phyloP scores from a whole-genome alignment of 2,888 invertebrate species.

The Chirona hameri region DNA sequence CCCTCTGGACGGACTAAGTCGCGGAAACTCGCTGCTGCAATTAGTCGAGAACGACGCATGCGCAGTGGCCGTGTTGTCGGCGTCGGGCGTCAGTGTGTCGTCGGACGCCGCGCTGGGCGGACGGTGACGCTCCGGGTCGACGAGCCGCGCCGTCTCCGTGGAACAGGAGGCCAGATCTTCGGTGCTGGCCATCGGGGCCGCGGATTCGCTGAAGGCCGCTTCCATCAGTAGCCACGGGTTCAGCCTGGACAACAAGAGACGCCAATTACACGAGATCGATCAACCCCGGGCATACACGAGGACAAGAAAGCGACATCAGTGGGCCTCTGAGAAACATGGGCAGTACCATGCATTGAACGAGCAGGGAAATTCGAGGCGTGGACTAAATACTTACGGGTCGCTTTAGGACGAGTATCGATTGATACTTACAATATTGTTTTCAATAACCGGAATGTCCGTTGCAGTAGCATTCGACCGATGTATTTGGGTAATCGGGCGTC shows the following conservation, averaged over 20 bases:
- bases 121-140: not conserved
- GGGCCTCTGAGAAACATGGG: not conserved
- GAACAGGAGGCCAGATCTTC: not conserved
- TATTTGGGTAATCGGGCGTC: too few species aligned
- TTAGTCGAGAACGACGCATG: not conserved
- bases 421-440: too few species aligned
- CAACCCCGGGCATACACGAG: not conserved
- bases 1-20: not conserved
- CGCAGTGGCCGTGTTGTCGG: not conserved
- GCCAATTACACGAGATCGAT: not conserved
- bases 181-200: not conserved
- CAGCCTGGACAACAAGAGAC: not conserved
- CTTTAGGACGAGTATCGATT: too few species aligned
- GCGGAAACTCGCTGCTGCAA: constrained; percentile 24
- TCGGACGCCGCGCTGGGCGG: not conserved
- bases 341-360: too few species aligned
- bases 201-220: not conserved
- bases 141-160: too few species aligned
- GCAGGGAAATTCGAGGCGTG: too few species aligned
- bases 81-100: not conserved
- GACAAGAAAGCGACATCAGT: not conserved
- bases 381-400: too few species aligned
- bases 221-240: constrained; percentile 8
- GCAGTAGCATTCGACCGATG: too few species aligned
- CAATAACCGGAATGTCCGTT: too few species aligned